phyloP scores from a whole-genome alignment of 2,797 vertebrate genomes.

The Staurois parvus region DNA sequence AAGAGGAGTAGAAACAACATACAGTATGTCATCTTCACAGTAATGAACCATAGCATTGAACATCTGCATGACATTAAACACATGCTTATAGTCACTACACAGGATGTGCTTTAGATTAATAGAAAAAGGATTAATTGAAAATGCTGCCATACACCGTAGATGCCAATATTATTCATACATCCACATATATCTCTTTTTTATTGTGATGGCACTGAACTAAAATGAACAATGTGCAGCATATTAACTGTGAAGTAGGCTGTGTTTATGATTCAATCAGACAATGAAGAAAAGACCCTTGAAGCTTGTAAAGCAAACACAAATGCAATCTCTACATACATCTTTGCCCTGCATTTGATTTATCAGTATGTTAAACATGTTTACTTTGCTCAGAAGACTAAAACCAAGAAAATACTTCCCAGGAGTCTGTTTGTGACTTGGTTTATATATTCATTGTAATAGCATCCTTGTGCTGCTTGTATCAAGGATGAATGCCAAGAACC shows the following conservation, averaged over 20 bases:
- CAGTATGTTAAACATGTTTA: slow-evolving; percentile 46
- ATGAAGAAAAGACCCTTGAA: slow-evolving; percentile 37
- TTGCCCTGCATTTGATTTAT: slow-evolving; percentile 52
- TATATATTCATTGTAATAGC: slow-evolving; percentile 17
- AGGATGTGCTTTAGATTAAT: not conserved
- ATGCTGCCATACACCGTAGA: not conserved
- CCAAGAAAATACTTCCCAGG: slow-evolving; percentile 23
- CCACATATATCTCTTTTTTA: not conserved
- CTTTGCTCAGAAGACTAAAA: slow-evolving; percentile 39
- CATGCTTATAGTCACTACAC: not conserved
- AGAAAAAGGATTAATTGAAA: not conserved
- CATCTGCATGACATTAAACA: not conserved
- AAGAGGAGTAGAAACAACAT: no score
- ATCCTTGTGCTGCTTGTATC: not conserved
- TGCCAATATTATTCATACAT: not conserved
- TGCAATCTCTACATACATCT: slow-evolving; percentile 54
- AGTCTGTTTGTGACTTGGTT: slow-evolving; percentile 13
- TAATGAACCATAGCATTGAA: not conserved
- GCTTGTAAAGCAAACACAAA: slow-evolving; percentile 43
- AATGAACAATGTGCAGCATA: slow-evolving; percentile 1
- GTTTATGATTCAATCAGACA: slow-evolving; percentile 51
- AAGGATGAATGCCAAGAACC: not conserved
- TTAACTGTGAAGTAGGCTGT: slow-evolving; percentile 1
- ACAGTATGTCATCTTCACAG: not conserved
- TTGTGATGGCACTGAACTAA: slow-evolving; percentile 2